Evolutionary conservation across 2,797 vertebrate genomes (phyloP), one percentile per base, ranked within the genome.

Genomic region (Myotis planiceps): DNA sequence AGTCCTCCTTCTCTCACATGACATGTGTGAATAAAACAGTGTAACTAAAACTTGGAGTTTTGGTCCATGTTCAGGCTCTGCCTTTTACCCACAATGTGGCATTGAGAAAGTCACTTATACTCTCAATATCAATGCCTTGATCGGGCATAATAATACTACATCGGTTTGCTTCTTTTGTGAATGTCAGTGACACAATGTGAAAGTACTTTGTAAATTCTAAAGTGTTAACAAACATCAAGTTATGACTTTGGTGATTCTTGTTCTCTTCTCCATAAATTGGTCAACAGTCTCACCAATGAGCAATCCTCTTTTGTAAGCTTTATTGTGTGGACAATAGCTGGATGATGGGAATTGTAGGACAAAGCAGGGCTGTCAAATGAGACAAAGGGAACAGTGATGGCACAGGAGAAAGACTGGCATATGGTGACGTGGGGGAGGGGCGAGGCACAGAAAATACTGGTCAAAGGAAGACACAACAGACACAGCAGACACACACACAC

Each of bases 341-440:
- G 90, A 90, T 66, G 87, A 96, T 88, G 76, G 68, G 60, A 55
- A 80, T 95, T 58, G 49, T 51, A 93, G 80, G 87, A 94, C 89
- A 95, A 94, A 97, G 81, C 18, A 12, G 45, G 84, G 63, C 89
- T 96, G 92, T 97, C 93, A 90, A 45, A 84, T 23, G 80, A 96
- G 84, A 97, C 97, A 97, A 97, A 97, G 74, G 71, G 88, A 88
- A 88, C 81, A 95, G 84, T 45, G 95, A 96, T 74, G 81, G 74
- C 58, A 75, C 25, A 82, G 72, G 90, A 92, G 69, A 95, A 93
- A 97, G 97, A 72, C 92, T 92, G 97, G 90, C 93, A 97, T 96
- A 96, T 97, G 97, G 97, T 16, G 81, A 66, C 8, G 69, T 71
- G 93, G 96, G 92, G 96, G 90, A 96, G 79, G 97, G 96, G 71